Evolutionary conservation across 2,797 vertebrate genomes (phyloP), one percentile per base, ranked within the genome.

Genomic region (Brachyalestes nurse): DNA sequence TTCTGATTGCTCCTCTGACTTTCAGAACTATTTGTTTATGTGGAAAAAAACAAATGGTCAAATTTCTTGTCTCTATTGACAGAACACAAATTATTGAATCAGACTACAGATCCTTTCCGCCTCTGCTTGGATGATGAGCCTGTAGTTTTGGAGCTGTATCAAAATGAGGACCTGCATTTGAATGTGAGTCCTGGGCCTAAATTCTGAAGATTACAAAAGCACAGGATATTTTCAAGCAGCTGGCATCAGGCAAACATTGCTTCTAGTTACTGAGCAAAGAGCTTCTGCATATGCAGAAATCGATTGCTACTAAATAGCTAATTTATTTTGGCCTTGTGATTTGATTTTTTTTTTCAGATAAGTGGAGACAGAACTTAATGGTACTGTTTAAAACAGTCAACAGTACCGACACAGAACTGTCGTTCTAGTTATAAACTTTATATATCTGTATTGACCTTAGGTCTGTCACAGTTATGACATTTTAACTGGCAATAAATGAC

Each of bases 1-100:
- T 58, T 73, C 19, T 47, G 9, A 23, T 13, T 71, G 13, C 19
- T 19, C 25, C 19, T 69, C 42, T 47, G 19, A 67, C 19, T 21
- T 10, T 72, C 71, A 73, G 51, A 42, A 40, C 53, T 40, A 72
- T 55, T 28, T 34, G 25, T 72, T 72, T 53, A 72, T 16, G 5
- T 49, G 47, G 14, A 21, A 21, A 53, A 53, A 21, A 34, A 51
- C 47, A 71, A 71, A 12, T 42, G 17, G 19, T 42, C 65, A n/a
- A 21, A 67, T 67, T 67, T n/a, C 21, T 8, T 19, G n/a, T 55
- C 21, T 28, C 13, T 71, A 53, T 71, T 69, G 42, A 69, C 19
- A 23, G 38, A 69, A 69, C 40, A 25, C 14, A 40, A 38, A 65
- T 65, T 40, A 71, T 16, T 71, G 67, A 25, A 71, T 51, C 16